phyloP scores from a whole-genome alignment of 2,888 invertebrate species.

The Nephrotoma guestfalica region DNA sequence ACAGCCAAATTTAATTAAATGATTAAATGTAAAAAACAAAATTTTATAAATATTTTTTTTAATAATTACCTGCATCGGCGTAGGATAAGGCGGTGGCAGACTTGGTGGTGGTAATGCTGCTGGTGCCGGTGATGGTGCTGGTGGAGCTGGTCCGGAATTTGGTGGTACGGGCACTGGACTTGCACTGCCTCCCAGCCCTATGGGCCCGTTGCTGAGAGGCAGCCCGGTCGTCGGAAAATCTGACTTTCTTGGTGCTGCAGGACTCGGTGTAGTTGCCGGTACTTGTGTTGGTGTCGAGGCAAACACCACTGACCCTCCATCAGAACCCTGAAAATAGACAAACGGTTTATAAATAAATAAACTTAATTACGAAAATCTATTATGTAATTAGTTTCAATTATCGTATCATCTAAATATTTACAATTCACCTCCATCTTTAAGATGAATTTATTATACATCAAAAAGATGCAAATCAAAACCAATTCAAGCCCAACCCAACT shows the following conservation, averaged over 20 bases:
- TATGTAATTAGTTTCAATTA: not conserved
- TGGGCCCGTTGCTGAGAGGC: conserved; percentile 39
- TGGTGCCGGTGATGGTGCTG: conserved; percentile 55
- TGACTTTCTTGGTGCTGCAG: conserved; percentile 49
- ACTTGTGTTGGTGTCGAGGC: conserved; percentile 40
- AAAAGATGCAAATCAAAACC: conserved; percentile 7
- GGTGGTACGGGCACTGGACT: conserved; percentile 51
- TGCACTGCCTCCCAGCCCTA: conserved; percentile 46
- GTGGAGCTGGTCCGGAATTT: conserved; percentile 43
- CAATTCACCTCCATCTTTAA: not conserved
- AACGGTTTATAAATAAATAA: conserved; percentile 11
- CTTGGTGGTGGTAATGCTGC: conserved; percentile 50
- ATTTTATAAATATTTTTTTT: not conserved
- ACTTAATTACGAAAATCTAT: not conserved
- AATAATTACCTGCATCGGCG: conserved; percentile 26
- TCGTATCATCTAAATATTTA: not conserved
- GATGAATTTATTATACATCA: not conserved
- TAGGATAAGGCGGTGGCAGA: conserved; percentile 45
- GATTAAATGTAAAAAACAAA: not conserved
- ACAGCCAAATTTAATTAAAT: not conserved
- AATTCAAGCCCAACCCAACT: conserved; percentile 6
- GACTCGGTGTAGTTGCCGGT: conserved; percentile 31
- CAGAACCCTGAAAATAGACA: conserved; percentile 47
- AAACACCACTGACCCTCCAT: conserved; percentile 59
- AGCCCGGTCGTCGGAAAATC: conserved; percentile 42